Percentiles rank a stretch among this genome's conserved stretches.
These are phyloP conservation scores for Cossypha polioptera DNA, from an alignment of 2,797 vertebrate genomes.

Conservation along the genomic window DNA sequence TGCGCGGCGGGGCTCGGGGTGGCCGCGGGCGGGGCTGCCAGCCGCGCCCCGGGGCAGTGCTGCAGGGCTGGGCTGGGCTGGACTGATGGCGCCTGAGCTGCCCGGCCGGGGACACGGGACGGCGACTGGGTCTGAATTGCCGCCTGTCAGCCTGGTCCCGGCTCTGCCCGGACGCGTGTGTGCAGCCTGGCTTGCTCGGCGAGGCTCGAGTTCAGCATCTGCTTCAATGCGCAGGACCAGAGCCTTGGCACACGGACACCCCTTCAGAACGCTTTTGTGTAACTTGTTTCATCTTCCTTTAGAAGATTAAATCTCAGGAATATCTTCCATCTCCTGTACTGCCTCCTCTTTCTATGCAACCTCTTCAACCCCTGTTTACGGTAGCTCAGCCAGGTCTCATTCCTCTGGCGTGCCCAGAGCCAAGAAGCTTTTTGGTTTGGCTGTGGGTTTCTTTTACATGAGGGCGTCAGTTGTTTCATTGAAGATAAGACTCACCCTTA, in stretches of 20 bases:
- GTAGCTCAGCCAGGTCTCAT: background rate
- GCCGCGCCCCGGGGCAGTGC: background rate
- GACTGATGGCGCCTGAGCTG: background rate
- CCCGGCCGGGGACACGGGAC: background rate
- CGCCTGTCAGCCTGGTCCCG: background rate
- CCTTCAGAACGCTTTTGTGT: background rate
- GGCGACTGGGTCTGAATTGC: accelerated
- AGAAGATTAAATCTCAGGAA: background rate
- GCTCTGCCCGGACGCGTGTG: background rate
- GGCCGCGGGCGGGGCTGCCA: no score
- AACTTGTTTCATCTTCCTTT: background rate
- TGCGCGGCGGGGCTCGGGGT: background rate
- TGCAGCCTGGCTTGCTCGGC: background rate
- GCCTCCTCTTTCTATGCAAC: background rate
- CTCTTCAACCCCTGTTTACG: background rate
- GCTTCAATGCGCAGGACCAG: background rate
- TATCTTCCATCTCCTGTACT: background rate
- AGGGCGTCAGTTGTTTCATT: background rate
- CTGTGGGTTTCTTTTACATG: background rate
- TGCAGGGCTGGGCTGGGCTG: background rate
- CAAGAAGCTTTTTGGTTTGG: background rate
- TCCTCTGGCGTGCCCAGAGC: background rate
- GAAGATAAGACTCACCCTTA: background rate
- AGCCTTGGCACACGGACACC: background rate
- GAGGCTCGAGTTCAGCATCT: background rate